Base-by-base conservation (phyloP, 2,113 vertebrate genomes). In the Taurulus bubalis region DNA sequence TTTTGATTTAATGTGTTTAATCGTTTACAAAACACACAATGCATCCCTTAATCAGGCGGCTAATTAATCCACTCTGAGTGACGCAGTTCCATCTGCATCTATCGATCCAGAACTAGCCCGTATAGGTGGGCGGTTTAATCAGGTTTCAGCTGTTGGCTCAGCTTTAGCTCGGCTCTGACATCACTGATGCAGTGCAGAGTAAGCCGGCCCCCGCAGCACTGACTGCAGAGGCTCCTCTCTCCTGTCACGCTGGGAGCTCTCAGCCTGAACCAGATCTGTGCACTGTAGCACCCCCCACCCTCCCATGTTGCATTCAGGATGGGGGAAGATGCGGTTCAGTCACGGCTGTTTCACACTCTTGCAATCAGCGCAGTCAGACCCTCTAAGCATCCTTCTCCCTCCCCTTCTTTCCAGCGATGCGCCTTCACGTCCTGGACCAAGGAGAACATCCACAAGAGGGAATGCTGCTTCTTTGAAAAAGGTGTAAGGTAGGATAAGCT, bases 371-470 rank as follows among this genome's bases (percentile, higher is more conserved):
- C 45, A 36, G 58, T 42, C 67, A 82, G 40, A 77, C 11, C 42
- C 32, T 36, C 78, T 59, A 84, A 89, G 65, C 47, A 74, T 40
- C 22, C 91, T 2, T 49, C 66, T 81, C 3, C 71, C 15, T 91
- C 89, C 59, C 74, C 80, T 40, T 93, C 89, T 24, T 83, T 91
- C 58, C 94, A 95, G 94, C 88, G 64, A 28, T 16, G 12, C 38
- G 22, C 64, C 3, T 77, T 96, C 1, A 77, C 90, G 42, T 88
- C 93, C 0, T 99, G 97, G 97, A 95, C 97, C 75, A 94, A 79
- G 40, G 85, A 95, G 12, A 96, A 96, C 60, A 95, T 99, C 90
- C 86, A n/a, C 59, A 98, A 97, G 94, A 98, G 95, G 87, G 95
- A 96, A 56, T 99, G 98, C 22, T 66, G 91, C 60, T 95, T 95